A percentile compares a stretch with the other conserved stretches of the same genome.
phyloP scores from a whole-genome alignment of 2,113 vertebrate genomes.

The Eclectus roratus region DNA sequence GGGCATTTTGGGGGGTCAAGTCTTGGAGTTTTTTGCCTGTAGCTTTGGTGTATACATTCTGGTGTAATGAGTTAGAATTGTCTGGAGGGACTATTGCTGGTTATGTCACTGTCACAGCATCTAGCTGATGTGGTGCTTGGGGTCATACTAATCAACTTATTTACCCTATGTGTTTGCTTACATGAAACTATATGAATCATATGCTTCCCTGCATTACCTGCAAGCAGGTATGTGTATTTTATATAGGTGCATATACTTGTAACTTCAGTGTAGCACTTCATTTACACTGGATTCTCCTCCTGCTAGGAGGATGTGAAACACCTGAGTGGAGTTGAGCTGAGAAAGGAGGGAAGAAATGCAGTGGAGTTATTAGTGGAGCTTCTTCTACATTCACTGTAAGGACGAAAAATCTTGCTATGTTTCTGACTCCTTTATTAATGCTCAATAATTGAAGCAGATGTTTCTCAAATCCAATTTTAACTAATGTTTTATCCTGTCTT shows the following conservation, averaged over 20 bases:
- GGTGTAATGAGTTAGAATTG: not conserved
- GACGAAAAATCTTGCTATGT: not conserved
- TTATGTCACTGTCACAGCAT: not conserved
- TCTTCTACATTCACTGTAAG: not conserved
- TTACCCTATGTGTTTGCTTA: not conserved
- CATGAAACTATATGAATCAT: not conserved
- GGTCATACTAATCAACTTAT: not conserved
- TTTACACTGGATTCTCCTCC: not conserved
- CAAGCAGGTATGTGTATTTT: not conserved
- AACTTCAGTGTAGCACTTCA: not conserved
- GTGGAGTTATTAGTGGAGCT: not conserved
- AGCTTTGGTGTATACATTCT: not conserved
- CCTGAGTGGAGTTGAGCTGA: not conserved
- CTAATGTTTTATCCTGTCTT: not conserved
- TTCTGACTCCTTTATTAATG: not conserved
- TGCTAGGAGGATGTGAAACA: not conserved
- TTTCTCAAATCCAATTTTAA: not conserved
- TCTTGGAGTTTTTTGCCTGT: not conserved
- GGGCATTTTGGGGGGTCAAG: not conserved
- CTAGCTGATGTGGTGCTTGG: not conserved
- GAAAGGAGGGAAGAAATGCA: not conserved
- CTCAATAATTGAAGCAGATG: not conserved
- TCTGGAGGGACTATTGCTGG: not conserved
- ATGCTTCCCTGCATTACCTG: not conserved
- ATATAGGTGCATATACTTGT: not conserved